phyloP scores from a whole-genome alignment of 2,797 vertebrate species.

The Ptychadena robeensis region DNA sequence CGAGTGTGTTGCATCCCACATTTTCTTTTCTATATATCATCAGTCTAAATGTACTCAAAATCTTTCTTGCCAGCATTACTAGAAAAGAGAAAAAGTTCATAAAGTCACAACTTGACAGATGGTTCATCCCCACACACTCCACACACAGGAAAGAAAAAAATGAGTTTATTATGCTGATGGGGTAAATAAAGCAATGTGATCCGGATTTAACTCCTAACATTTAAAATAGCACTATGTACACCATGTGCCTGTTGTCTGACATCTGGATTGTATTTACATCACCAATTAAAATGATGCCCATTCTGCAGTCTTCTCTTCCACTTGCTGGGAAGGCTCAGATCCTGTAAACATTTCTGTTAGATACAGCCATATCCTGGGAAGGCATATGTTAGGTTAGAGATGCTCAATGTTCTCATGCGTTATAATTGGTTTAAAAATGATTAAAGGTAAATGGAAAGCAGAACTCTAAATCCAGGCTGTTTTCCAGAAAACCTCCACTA shows the following conservation, averaged over 20 bases:
- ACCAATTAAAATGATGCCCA: neutral
- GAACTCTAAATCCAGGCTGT: neutral
- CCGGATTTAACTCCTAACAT: neutral
- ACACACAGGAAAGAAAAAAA: slow-evolving; percentile 8
- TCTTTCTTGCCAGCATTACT: slow-evolving; percentile 25
- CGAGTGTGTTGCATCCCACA: neutral
- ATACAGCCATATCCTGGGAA: neutral
- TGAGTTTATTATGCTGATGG: slow-evolving; percentile 15
- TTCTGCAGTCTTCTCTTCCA: neutral
- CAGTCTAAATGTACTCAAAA: slow-evolving; percentile 11
- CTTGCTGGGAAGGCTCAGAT: neutral
- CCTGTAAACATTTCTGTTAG: neutral
- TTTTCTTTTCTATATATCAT: neutral
- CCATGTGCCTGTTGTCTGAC: neutral
- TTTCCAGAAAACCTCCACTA: neutral
- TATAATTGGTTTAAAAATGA: slow-evolving; percentile 11
- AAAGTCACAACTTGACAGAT: slow-evolving; percentile 30
- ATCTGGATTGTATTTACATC: slow-evolving; percentile 5
- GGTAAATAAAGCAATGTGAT: slow-evolving; percentile 7
- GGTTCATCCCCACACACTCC: neutral
- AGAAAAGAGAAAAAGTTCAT: slow-evolving; percentile 17
- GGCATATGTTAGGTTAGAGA: slow-evolving; percentile 6
- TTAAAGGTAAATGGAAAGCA: neutral
- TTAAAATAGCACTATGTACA: neutral
- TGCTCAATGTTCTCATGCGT: slow-evolving; percentile 6